Evolutionary conservation across 1,140 invertebrate species (phyloP), one percentile per base, ranked within the genome.

Genomic region (Sogatella furcifera): DNA sequence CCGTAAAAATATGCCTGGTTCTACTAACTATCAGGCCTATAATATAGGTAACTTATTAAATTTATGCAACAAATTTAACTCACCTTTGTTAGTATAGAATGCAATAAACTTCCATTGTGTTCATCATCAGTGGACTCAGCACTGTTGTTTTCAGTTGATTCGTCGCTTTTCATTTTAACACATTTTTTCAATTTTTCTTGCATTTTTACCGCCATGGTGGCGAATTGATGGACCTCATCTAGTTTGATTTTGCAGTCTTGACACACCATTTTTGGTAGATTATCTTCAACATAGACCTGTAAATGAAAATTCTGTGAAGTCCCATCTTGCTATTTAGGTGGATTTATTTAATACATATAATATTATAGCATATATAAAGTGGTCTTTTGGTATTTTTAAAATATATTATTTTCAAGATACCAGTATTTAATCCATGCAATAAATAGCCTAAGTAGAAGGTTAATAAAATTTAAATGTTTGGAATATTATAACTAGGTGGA

Each of bases 211-310:
- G 80, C 79, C 77, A 79, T 79, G 49, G 71, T 74, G n/a, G 77
- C 78, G 69, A 81, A 81, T 53, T 72, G 71, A 66, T 81, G 78
- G 57, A 82, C 75, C 17, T 71, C 74, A 42, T 81, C 78, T 49
- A 82, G 64, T 69, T 76, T 80, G 56, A 73, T 76, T 21, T 73
- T 72, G 56, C 80, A 82, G 9, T 72, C 71, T 31, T 66, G 68
- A 65, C 80, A 82, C 28, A 81, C 75, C 71, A 80, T 77, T 69
- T 81, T 80, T 55, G 80, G 76, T 52, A 81, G 69, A 66, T 73
- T 75, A 68, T 82, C 80, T 65, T 80, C 76, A 31, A 69, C 66
- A 22, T 74, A 74, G 10, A 79, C 72, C 78, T 80, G 59, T 55
- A 67, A 58, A 52, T 15, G 11, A 8, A 38, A 38, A 38, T 38